Percentiles rank a stretch among this genome's conserved stretches.
phyloP scores from a whole-genome alignment of 1,140 invertebrate genomes.

The Cecropterus lyciades region DNA sequence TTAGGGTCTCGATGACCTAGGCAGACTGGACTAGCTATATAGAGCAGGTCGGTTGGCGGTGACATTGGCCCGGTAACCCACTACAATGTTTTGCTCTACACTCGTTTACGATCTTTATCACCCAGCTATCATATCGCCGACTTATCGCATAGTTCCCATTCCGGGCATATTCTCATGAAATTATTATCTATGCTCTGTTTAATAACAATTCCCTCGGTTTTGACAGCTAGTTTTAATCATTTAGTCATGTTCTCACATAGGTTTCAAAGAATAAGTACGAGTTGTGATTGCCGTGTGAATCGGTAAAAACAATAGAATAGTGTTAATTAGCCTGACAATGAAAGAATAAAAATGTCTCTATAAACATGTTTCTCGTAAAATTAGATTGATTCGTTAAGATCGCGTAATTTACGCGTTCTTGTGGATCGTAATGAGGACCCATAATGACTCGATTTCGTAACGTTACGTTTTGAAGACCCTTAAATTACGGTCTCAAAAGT shows the following conservation, averaged over 20 bases:
- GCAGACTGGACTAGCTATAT: conserved; percentile 9
- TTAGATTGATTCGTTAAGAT: too few relatives aligned
- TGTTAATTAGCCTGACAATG: background rate
- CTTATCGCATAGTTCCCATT: conserved; percentile 18
- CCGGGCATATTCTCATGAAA: background rate
- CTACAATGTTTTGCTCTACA: conserved; percentile 39
- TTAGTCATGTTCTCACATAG: background rate
- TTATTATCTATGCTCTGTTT: conserved; percentile 9
- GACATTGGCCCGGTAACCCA: conserved; percentile 68
- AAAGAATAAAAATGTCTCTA: background rate
- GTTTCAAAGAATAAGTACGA: background rate
- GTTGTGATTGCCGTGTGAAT: background rate
- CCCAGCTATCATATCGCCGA: conserved; percentile 22
- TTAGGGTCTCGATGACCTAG: conserved; percentile 17
- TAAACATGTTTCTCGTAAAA: background rate
- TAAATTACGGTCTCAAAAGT: conserved; percentile 7
- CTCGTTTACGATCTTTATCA: conserved; percentile 50
- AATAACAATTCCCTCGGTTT: conserved; percentile 10
- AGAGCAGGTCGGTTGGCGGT: conserved; percentile 33
- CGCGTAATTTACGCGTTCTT: background rate
- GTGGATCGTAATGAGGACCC: background rate
- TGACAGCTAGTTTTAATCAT: conserved; percentile 1
- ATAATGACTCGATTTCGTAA: conserved; percentile 25
- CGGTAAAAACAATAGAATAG: background rate
- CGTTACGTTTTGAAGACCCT: conserved; percentile 5